Evolutionary conservation across 2,888 invertebrate species (phyloP), one percentile per base, ranked within the genome.

Genomic region (Hirtodrosophila trivittata): DNA sequence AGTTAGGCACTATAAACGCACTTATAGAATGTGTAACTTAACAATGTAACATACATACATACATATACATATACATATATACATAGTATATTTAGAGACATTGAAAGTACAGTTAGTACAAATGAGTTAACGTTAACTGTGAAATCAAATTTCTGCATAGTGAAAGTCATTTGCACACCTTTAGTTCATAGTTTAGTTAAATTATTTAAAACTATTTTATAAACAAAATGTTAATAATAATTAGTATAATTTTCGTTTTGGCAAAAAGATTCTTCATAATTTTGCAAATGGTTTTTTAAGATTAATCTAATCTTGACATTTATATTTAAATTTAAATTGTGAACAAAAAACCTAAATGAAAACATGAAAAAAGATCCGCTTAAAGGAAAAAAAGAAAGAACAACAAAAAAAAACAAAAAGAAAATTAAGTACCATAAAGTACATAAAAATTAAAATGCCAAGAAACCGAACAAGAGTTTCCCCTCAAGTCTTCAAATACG

Each of bases 221-320:
- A 62, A 76, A 52, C 32, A 41, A 38, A 62, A 54, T 78, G 80
- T 81, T 50, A 59, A 64, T 65, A n/a, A 75, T 66, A 55, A 70
- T 42, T 63, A 50, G 55, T 45, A 37, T 52, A 63, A 66, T 78
- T 71, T 77, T 80, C 72, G 46, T 64, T 88, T 89, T 89, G 88
- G 89, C 89, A 89, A 89, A 90, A 89, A 89, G 90, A 89, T 89
- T 89, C 89, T 89, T 82, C 87, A 84, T 84, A 78, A 70, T 86
- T 86, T 71, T 63, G 51, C 49, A 73, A 70, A 68, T 70, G 62
- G 52, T 66, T 77, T 56, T 42, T 49, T 42, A 64, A 63, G 35
- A 33, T 59, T 51, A 38, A 56, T 55, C 42, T 42, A 52, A 35
- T 41, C 43, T 63, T 73, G 71, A 67, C 67, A 68, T 70, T 75